Base-by-base conservation (phyloP, 2,888 invertebrate species). In the Drosophila austrosaltans region DNA sequence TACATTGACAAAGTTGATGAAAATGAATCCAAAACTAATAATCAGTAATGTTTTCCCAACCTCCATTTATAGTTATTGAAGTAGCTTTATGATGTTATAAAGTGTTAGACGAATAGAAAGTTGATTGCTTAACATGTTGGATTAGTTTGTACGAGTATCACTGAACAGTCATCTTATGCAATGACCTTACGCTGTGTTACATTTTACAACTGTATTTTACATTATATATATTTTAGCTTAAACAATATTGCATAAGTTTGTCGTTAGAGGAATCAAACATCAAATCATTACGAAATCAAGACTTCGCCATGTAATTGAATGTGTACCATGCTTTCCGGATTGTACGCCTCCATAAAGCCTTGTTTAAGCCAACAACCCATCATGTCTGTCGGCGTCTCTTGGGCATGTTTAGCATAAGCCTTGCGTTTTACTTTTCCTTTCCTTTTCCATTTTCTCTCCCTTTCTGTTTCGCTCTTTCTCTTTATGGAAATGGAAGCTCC, bases 231-330 rank as follows among this genome's bases (percentile, higher is more conserved):
- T 30, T 5, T 30, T 30, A 30, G 10, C 3, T 7, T 28, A 7
- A 32, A 54, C 16, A 54, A 32, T 22, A 36, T 32, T 12, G 57
- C 36, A 57, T 12, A 57, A 57, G 12, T 57, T 39, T 57, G 22
- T 57, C 22, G 22, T 57, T 57, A 57, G 57, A 22, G 57, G 5
- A 57, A 39, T 57, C 57, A 57, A 39, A 57, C 57, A 39, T 53
- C 39, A 57, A 54, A 28, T 28, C 25, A 54, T 54, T 40, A n/a
- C 40, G 40, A 63, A 66, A 66, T 65, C 56, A 62, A 66, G 66
- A 78, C 78, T 81, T 61, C 25, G 48, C 22, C 59, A 66, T 82
- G 82, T 88, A 83, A 82, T 86, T 88, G 83, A 86, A 80, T 80
- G 69, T 75, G 58, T 42, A 59, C 7, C 22, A 59, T 28, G 42